Base-by-base conservation (phyloP, 1,140 invertebrate species). In the Halictus rubicundus region DNA sequence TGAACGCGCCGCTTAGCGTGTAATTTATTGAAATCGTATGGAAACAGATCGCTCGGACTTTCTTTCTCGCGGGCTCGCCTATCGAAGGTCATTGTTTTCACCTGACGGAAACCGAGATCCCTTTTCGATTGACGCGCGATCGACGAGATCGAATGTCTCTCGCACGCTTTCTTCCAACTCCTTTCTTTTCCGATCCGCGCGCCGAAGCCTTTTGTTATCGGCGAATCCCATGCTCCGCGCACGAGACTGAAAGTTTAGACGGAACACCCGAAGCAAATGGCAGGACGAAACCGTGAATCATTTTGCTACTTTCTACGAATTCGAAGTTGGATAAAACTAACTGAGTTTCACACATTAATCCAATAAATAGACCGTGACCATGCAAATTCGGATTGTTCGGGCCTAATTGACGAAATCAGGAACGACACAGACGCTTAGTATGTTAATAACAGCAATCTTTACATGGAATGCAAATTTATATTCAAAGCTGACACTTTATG, bases 1-100 rank as follows among this genome's bases (percentile, higher is more conserved):
- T 83, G 61, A 88, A 88, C 78, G 84, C 87, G 73, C 86, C 81
- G 76, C 70, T 81, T 87, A 85, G 42, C 71, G 52, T 65, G 80
- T 85, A 86, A 88, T 88, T 76, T 83, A 85, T 88, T 81, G 73
- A 85, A 84, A 89, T 84, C 49, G 60, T 78, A 86, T 82, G 85
- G 81, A 87, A 82, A 72, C 65, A 57, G 85, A 86, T 85, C 83
- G 64, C 21, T 2, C 59, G 25, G 52, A 86, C 83, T 87, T 87
- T 85, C 85, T 83, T 85, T 81, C 70, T 75, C 68, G 25, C 61
- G 42, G 39, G 65, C 64, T 73, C 78, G 59, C 25, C 70, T 61
- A 61, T n/a, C 49, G 73, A 86, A 82, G 84, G 80, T 88, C 82
- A 86, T 88, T 88, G 82, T 88, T 87, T 87, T 81, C 80, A 83